phyloP scores from a whole-genome alignment of 2,888 invertebrate species.

The Epinotia ramella region DNA sequence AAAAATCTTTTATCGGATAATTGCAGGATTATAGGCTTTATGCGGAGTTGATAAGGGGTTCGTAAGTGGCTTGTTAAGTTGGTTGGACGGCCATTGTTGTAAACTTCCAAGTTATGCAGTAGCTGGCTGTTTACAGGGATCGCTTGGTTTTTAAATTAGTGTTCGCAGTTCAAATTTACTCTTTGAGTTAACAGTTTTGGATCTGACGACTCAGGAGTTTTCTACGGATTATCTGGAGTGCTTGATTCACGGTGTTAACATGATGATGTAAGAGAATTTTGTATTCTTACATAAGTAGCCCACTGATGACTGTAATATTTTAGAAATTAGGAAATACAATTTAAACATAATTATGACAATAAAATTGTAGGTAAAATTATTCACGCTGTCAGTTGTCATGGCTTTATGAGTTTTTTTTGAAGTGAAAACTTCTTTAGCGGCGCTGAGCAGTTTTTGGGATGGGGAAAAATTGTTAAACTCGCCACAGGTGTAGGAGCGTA shows the following conservation, averaged over 20 bases:
- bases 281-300: too few relatives aligned
- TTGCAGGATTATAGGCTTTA: conserved; percentile 20
- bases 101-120: conserved; percentile 31
- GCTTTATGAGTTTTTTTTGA: too few relatives aligned
- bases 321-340: too few relatives aligned
- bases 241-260: not conserved
- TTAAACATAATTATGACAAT: too few relatives aligned
- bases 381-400: too few relatives aligned
- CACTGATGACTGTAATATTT: too few relatives aligned
- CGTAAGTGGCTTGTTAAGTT: conserved; percentile 6
- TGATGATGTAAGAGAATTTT: too few relatives aligned
- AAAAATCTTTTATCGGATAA: not conserved
- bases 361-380: too few relatives aligned
- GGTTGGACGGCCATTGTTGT: conserved; percentile 24
- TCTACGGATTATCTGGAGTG: not conserved
- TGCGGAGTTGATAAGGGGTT: not conserved
- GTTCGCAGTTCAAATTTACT: conserved; percentile 27
- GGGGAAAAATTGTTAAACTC: too few relatives aligned
- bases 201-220: conserved; percentile 4
- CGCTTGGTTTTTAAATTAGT: conserved; percentile 30
- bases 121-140: conserved; percentile 28
- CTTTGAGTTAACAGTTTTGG: conserved; percentile 18
- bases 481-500: too few relatives aligned
- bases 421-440: too few relatives aligned
- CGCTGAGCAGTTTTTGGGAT: too few relatives aligned